Evolutionary conservation across 1,140 invertebrate species (phyloP).

Genomic region (Drosophila punjabiensis): DNA sequence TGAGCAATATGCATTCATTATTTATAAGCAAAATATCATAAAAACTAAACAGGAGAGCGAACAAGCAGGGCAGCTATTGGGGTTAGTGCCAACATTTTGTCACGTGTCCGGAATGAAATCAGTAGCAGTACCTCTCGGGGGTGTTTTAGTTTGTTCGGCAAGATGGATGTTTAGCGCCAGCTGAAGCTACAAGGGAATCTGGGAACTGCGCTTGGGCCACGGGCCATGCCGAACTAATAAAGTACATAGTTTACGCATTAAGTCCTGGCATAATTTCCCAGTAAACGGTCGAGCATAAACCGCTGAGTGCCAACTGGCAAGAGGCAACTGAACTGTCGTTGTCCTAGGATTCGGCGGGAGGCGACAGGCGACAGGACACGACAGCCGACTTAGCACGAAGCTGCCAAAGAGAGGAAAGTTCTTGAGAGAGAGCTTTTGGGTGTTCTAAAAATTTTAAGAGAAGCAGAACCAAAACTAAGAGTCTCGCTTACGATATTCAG

Average conservation of each 20-base stretch:
- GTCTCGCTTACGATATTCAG: constrained; percentile 63
- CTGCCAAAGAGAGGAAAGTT: not conserved
- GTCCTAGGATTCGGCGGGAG: constrained; percentile 36
- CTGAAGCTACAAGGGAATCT: constrained; percentile 30
- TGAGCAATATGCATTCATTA: constrained; percentile 64
- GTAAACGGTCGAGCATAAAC: constrained; percentile 37
- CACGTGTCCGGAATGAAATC: constrained; percentile 67
- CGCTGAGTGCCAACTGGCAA: constrained; percentile 40
- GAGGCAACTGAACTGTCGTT: constrained; percentile 66
- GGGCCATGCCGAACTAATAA: constrained; percentile 51
- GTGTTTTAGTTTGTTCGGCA: constrained; percentile 10
- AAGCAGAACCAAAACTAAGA: constrained; percentile 28
- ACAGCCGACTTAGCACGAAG: constrained; percentile 4
- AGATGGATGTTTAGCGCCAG: constrained; percentile 36
- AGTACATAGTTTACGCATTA: constrained; percentile 73
- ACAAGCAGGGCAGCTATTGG: constrained; percentile 15
- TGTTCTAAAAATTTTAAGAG: constrained; percentile 68
- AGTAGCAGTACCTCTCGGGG: constrained; percentile 28
- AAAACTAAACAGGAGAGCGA: constrained; percentile 40
- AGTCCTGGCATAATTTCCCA: constrained; percentile 57
- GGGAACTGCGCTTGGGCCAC: constrained; percentile 32
- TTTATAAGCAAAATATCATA: constrained; percentile 62
- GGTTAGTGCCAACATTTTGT: constrained; percentile 43
- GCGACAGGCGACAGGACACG: constrained; percentile 27
- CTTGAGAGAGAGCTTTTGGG: constrained; percentile 45